phyloP scores from a whole-genome alignment of 2,797 vertebrate genomes.

The Oreonectes daqikongensis region DNA sequence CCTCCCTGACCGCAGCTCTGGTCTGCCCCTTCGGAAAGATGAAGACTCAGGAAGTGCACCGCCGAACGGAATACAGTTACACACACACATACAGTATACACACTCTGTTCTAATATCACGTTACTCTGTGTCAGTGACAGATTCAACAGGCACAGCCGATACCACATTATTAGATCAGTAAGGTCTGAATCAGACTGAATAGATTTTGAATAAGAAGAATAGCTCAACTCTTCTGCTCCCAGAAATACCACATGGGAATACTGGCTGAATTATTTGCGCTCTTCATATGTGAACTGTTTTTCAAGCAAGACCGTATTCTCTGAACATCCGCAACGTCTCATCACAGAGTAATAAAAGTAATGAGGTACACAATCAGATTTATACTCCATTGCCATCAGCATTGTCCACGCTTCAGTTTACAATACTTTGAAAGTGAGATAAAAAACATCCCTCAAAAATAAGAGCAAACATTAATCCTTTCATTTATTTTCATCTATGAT shows the following conservation, averaged over 20 bases:
- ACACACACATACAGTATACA: constrained; percentile 34
- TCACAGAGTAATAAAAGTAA: constrained; percentile 68
- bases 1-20: constrained; percentile 79
- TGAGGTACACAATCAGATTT: constrained; percentile 62
- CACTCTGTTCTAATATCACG: constrained; percentile 78
- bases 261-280: constrained; percentile 14
- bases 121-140: constrained; percentile 80
- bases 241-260: constrained; percentile 4
- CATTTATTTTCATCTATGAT: constrained; percentile 1
- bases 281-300: background rate
- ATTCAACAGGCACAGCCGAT: constrained; percentile 72
- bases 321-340: constrained; percentile 65
- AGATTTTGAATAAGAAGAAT: constrained; percentile 31
- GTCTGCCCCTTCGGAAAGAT: constrained; percentile 77
- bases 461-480: background rate
- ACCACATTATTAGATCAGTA: constrained; percentile 76
- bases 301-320: constrained; percentile 62
- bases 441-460: background rate
- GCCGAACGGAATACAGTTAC: constrained; percentile 53
- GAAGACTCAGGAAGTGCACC: constrained; percentile 73
- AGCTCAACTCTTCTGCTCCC: constrained; percentile 11
- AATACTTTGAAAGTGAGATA: constrained; percentile 6
- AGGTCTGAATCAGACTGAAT: constrained; percentile 62
- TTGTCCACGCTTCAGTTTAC: background rate
- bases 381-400: constrained; percentile 64